Conservation (phyloP, 2,113 vertebrate species). For the Chrysemys picta region DNA sequence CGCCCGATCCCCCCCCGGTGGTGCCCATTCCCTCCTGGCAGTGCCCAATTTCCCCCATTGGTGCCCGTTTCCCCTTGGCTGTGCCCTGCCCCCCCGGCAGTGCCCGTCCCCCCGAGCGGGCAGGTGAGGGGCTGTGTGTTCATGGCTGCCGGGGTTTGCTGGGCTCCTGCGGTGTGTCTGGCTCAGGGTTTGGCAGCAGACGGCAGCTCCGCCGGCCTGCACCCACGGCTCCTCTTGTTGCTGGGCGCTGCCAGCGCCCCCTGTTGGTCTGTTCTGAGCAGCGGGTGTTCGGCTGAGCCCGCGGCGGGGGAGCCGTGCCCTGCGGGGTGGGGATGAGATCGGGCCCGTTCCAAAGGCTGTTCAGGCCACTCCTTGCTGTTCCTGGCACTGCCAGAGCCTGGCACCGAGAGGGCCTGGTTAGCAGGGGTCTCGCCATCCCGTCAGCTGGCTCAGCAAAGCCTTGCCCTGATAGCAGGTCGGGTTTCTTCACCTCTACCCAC, state of each 20-base stretch:
- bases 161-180: too few species aligned
- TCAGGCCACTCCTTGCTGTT: fast-evolving
- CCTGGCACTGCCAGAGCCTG: fast-evolving
- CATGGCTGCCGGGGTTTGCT: too few species aligned
- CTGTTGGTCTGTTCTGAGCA: fast-evolving
- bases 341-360: background rate
- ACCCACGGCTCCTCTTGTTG: background rate
- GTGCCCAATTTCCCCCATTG: too few species aligned
- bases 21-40: too few species aligned
- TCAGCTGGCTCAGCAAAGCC: background rate
- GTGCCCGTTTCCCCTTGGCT: too few species aligned
- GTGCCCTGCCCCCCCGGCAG: too few species aligned
- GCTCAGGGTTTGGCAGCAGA: too few species aligned
- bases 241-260: background rate
- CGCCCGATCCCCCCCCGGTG: too few species aligned
- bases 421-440: background rate
- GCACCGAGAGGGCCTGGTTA: background rate
- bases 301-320: background rate
- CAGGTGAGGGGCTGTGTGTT: too few species aligned
- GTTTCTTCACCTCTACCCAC: fast-evolving
- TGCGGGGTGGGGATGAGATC: too few species aligned
- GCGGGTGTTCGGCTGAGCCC: background rate
- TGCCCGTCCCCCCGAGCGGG: too few species aligned
- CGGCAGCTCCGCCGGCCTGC: too few species aligned
- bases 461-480: fast-evolving